Conservation (phyloP, 2,797 vertebrate species). For the Threskiornis aethiopicus region DNA sequence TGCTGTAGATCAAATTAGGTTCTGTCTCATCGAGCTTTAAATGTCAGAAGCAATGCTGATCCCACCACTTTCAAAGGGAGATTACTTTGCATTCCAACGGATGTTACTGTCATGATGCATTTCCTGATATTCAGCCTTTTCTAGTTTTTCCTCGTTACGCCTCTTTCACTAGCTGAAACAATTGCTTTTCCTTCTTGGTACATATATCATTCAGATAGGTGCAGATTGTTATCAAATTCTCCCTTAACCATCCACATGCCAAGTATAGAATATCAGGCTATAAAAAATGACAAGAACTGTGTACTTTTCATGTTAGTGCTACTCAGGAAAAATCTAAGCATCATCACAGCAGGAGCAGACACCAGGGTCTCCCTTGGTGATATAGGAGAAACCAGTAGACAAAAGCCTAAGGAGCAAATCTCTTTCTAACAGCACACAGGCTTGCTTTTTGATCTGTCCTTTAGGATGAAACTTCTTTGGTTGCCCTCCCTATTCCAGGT, state of each 20-base stretch:
- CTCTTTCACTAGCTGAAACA: background rate
- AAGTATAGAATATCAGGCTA: background rate
- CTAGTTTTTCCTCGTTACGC: background rate
- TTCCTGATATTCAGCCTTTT: background rate
- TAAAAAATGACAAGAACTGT: background rate
- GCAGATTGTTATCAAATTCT: background rate
- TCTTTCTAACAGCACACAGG: background rate
- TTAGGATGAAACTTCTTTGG: background rate
- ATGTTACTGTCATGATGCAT: background rate
- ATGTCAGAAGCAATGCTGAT: background rate
- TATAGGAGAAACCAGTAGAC: background rate
- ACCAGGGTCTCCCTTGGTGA: background rate
- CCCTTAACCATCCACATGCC: background rate
- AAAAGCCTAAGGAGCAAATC: background rate
- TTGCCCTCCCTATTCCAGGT: background rate
- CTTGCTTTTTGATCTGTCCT: background rate
- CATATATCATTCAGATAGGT: background rate
- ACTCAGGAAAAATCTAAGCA: background rate
- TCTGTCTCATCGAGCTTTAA: background rate
- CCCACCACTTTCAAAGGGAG: background rate
- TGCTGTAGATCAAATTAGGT: background rate
- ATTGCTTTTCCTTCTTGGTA: background rate
- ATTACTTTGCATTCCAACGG: background rate
- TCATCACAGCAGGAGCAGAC: background rate
- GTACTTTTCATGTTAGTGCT: background rate